Conservation (phyloP, 2,888 invertebrate species). For the Tenthredo distinguenda region DNA sequence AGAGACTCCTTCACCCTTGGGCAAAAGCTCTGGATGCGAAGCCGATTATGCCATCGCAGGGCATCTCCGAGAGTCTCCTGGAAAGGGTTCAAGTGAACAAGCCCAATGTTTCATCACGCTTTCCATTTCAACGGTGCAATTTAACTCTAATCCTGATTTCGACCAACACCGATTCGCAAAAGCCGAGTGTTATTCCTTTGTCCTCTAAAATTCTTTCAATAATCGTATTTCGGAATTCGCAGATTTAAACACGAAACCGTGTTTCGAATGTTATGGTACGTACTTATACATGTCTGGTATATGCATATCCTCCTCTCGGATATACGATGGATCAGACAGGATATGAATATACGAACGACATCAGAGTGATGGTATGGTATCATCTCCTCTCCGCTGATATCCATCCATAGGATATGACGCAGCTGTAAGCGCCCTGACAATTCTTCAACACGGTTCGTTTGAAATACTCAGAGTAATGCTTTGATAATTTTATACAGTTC, state of each 20-base stretch:
- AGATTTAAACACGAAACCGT: background rate
- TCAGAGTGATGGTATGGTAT: background rate
- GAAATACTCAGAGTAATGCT: background rate
- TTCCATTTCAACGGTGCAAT: background rate
- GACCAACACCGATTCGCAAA: conserved; percentile 6
- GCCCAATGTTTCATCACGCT: background rate
- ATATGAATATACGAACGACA: background rate
- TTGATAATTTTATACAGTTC: background rate
- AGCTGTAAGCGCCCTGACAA: background rate
- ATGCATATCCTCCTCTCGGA: background rate
- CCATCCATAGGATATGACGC: too few species aligned
- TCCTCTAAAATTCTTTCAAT: conserved; percentile 19
- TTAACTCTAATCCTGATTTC: background rate
- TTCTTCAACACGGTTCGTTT: background rate
- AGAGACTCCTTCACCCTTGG: background rate
- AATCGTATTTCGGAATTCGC: background rate
- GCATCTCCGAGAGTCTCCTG: background rate
- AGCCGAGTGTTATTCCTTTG: conserved; percentile 32
- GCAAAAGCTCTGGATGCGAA: background rate
- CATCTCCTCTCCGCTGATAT: background rate
- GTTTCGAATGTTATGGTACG: background rate
- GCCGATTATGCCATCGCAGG: background rate
- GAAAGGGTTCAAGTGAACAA: background rate
- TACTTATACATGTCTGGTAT: background rate
- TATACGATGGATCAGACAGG: background rate